Percentiles rank a stretch among this genome's conserved stretches.
phyloP scores from a whole-genome alignment of 2,113 vertebrate species.

The Clinocottus analis region DNA sequence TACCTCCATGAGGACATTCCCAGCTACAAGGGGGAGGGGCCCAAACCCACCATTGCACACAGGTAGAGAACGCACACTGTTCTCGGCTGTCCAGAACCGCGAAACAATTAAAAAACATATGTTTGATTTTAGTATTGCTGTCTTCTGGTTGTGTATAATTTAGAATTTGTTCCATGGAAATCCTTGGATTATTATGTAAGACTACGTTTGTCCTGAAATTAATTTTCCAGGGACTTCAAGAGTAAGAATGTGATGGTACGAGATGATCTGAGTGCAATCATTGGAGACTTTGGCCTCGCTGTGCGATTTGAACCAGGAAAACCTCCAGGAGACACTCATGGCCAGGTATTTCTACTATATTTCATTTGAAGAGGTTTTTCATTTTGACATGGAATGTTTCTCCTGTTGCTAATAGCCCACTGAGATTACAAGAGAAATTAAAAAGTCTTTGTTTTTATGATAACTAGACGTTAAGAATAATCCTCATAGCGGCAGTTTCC shows the following conservation, averaged over 20 bases:
- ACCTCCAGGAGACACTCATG: conserved; percentile 96
- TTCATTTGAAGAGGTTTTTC: background rate
- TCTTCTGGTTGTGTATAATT: conserved; percentile 2
- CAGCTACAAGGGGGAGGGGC: conserved; percentile 91
- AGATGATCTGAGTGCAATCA: conserved; percentile 92
- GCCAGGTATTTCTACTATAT: conserved; percentile 86
- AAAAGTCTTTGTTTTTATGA: background rate
- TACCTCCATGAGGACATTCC: conserved; percentile 98
- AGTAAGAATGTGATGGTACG: conserved; percentile 98
- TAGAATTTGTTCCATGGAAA: background rate
- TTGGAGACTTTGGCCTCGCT: conserved; percentile 97
- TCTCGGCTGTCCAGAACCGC: background rate
- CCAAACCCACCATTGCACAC: conserved; percentile 97
- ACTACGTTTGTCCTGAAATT: conserved; percentile 28
- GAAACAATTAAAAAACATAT: background rate
- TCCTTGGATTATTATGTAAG: background rate
- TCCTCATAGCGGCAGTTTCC: background rate
- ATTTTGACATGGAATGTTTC: background rate
- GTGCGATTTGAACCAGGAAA: conserved; percentile 98
- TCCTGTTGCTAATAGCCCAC: background rate
- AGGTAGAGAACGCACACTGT: conserved; percentile 79
- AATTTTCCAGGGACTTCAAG: conserved; percentile 93
- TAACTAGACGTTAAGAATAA: background rate
- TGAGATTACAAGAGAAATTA: background rate
- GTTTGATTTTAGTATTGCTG: background rate